Conservation (phyloP, 2,888 invertebrate species). For the Papilio protenor region DNA sequence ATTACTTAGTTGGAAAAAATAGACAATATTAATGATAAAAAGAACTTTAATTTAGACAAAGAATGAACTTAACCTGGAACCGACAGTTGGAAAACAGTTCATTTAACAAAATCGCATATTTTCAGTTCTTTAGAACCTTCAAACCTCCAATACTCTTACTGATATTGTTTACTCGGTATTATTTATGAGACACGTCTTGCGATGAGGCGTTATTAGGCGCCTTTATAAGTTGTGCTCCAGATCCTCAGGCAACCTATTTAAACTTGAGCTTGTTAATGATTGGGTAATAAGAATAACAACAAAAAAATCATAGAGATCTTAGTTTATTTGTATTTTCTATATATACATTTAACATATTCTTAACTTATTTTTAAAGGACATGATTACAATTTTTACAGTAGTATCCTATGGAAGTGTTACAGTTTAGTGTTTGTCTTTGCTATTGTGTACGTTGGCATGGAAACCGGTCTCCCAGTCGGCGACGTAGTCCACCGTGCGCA, state of each 20-base stretch:
- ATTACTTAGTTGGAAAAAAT: not conserved
- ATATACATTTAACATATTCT: slow-evolving; percentile 34
- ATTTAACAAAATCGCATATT: too few relatives aligned
- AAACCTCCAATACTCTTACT: too few relatives aligned
- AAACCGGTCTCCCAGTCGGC: slow-evolving; percentile 92
- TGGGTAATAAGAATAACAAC: not conserved
- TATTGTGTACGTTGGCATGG: slow-evolving; percentile 89
- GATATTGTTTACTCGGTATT: too few relatives aligned
- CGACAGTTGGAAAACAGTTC: too few relatives aligned
- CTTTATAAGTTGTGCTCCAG: not conserved
- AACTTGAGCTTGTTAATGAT: not conserved
- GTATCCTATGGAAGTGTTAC: slow-evolving; percentile 25
- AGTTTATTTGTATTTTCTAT: slow-evolving; percentile 17
- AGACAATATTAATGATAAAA: not conserved
- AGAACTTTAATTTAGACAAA: not conserved
- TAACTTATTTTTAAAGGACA: slow-evolving; percentile 26
- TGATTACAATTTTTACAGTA: slow-evolving; percentile 24
- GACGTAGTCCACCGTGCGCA: slow-evolving; percentile 89
- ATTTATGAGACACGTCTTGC: not conserved
- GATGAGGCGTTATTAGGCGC: not conserved
- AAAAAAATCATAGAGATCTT: slow-evolving; percentile 6
- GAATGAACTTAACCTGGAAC: too few relatives aligned
- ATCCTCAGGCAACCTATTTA: not conserved
- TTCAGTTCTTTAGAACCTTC: too few relatives aligned
- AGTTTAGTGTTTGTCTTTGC: slow-evolving; percentile 81